A percentile compares a stretch with the other conserved stretches of the same genome.
phyloP scores from a whole-genome alignment of 2,888 invertebrate species.

The Callinectes sapidus region DNA sequence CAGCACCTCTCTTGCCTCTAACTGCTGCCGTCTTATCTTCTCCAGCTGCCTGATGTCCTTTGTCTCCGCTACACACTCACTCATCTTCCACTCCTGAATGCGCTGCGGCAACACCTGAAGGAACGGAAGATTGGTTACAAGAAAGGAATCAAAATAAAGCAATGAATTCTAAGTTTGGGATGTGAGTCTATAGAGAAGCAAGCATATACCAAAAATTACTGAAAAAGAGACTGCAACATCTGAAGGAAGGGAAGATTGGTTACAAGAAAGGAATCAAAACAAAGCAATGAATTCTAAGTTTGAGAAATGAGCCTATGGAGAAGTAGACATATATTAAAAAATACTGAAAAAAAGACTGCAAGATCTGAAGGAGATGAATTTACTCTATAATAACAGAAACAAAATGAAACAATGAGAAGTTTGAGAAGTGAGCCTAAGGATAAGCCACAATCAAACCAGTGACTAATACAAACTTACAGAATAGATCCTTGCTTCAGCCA shows the following conservation, averaged over 20 bases:
- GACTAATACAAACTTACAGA: constrained; percentile 80
- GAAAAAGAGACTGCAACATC: constrained; percentile 81
- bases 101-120: constrained; percentile 87
- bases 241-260: constrained; percentile 74
- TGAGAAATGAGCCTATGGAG: too few relatives aligned
- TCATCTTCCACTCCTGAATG: constrained; percentile 94
- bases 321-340: too few relatives aligned
- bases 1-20: constrained; percentile 86
- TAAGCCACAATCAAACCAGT: too few relatives aligned
- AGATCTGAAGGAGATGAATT: constrained; percentile 81
- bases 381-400: too few relatives aligned
- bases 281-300: too few relatives aligned
- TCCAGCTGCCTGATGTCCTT: constrained; percentile 81
- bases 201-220: neutral
- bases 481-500: constrained; percentile 90
- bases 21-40: constrained; percentile 86
- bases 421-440: too few relatives aligned
- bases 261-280: neutral
- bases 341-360: constrained; percentile 78
- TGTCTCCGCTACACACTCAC: constrained; percentile 90
- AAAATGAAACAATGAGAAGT: too few relatives aligned
- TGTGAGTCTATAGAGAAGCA: neutral
- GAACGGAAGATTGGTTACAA: neutral
- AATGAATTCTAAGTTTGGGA: neutral
- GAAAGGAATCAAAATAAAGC: neutral